Evolutionary conservation across 1,140 invertebrate genomes (phyloP).

Genomic region (Armadillidium nasatum): DNA sequence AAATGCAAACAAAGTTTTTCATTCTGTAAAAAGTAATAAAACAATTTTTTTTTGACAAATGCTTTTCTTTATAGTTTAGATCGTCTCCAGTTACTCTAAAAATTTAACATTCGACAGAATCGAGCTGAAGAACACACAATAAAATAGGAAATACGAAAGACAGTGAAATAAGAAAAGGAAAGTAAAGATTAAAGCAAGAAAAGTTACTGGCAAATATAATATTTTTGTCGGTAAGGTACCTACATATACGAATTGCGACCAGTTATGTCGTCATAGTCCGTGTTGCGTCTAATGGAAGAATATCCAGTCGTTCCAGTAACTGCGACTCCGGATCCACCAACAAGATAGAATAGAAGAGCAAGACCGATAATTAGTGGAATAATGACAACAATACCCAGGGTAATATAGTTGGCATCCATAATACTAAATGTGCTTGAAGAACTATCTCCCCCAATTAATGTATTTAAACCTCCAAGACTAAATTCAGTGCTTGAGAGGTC

Average conservation of each 20-base stretch:
- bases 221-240: not conserved
- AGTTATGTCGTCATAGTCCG: not conserved
- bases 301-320: constrained; percentile 2
- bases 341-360: constrained; percentile 28
- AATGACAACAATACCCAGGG: constrained; percentile 20
- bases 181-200: not conserved
- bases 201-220: not conserved
- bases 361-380: constrained; percentile 29
- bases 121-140: too few species aligned
- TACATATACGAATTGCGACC: not conserved
- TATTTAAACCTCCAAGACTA: not conserved
- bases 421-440: constrained; percentile 10
- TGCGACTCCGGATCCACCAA: constrained; percentile 24
- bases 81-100: too few species aligned
- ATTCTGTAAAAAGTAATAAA: too few species aligned
- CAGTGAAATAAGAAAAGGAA: not conserved
- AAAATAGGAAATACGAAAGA: not conserved
- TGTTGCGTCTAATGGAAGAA: not conserved
- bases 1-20: too few species aligned
- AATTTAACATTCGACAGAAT: too few species aligned
- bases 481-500: not conserved
- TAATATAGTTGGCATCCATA: constrained; percentile 26
- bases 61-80: too few species aligned
- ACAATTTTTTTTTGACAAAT: too few species aligned
- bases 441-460: not conserved